A percentile compares a stretch with the other conserved stretches of the same genome.
These are phyloP conservation scores for Yponomeuta cagnagella DNA, from an alignment of 2,888 invertebrate species.

Conservation along the genomic window DNA sequence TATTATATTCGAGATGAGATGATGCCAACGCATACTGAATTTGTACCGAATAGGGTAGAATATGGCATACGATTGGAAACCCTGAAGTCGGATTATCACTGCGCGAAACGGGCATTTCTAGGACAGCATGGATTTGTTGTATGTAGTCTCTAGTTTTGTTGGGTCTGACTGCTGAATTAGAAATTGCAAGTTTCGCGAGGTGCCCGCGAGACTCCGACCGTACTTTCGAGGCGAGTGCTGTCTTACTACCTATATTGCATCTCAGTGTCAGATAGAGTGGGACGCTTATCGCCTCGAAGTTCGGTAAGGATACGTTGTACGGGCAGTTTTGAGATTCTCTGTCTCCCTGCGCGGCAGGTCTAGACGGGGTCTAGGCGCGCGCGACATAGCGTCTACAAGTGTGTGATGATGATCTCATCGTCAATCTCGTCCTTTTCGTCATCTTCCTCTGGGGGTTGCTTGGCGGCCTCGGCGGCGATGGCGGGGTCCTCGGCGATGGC, in stretches of 20 bases:
- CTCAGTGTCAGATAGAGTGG: not conserved
- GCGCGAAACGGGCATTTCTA: not conserved
- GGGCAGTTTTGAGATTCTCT: not conserved
- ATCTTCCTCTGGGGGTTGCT: constrained; percentile 84
- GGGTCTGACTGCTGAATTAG: not conserved
- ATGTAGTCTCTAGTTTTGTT: not conserved
- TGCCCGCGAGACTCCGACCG: not conserved
- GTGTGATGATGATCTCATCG: constrained; percentile 91
- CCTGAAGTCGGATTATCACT: not conserved
- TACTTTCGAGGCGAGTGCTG: not conserved
- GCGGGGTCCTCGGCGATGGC: constrained; percentile 81
- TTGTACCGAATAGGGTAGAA: constrained; percentile 6
- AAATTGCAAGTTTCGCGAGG: not conserved
- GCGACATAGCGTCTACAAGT: constrained; percentile 74
- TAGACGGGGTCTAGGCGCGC: not conserved
- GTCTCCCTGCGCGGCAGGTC: constrained; percentile 3
- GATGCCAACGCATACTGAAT: not conserved
- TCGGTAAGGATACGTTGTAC: not conserved
- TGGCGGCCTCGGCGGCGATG: constrained; percentile 78
- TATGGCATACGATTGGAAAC: constrained; percentile 7
- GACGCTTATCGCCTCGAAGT: not conserved
- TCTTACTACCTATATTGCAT: too few species aligned
- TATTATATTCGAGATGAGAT: constrained; percentile 6
- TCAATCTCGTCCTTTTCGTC: constrained; percentile 92
- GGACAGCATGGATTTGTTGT: not conserved